Conservation (phyloP, 2,888 invertebrate species). For the Entomobrya proxima region DNA sequence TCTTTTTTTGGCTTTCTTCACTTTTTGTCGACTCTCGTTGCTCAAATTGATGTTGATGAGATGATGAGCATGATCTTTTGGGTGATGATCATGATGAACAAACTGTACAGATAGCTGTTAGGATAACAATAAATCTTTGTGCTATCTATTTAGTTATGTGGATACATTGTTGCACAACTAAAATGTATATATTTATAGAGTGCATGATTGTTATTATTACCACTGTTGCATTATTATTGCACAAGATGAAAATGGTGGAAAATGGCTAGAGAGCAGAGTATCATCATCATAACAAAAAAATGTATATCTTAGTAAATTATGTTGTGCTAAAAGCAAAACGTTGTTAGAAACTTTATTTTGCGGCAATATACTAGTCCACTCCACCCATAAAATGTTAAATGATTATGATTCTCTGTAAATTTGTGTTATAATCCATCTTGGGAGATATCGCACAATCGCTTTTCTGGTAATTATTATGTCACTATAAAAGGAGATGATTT, state of each 20-base stretch:
- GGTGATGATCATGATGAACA: slow-evolving; percentile 36
- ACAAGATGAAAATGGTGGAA: background rate
- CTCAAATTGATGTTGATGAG: slow-evolving; percentile 35
- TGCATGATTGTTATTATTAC: background rate
- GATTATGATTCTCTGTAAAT: background rate
- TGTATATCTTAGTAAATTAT: background rate
- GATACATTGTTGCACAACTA: slow-evolving; percentile 15
- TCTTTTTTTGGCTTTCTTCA: slow-evolving; percentile 6
- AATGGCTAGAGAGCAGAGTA: too few species aligned
- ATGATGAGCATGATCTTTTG: background rate
- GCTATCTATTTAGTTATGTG: background rate
- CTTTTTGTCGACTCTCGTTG: background rate
- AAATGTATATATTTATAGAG: too few species aligned
- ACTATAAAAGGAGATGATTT: too few species aligned
- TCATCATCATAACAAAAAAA: slow-evolving; percentile 17
- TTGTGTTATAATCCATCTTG: background rate
- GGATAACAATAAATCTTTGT: slow-evolving; percentile 40
- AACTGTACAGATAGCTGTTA: slow-evolving; percentile 39
- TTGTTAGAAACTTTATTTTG: background rate
- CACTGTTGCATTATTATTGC: background rate
- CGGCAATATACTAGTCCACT: background rate
- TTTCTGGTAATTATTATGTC: slow-evolving; percentile 22
- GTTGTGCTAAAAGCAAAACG: slow-evolving; percentile 29
- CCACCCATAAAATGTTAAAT: slow-evolving; percentile 12
- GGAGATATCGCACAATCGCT: background rate